Conservation (phyloP, 2,888 invertebrate genomes). For the Caenorhabditis imperialis region DNA sequence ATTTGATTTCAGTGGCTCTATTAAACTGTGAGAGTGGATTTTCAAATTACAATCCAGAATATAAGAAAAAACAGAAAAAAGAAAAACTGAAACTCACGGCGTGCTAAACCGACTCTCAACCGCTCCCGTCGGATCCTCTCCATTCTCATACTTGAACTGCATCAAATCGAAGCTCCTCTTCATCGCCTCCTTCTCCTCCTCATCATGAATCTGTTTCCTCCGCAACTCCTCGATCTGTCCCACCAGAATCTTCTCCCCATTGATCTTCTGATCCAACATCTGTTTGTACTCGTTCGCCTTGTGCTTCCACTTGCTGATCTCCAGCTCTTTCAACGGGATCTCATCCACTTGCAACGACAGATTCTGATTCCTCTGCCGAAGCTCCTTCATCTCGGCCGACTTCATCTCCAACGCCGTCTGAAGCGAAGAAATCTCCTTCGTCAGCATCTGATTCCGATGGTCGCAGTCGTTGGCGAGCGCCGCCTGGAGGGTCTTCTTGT, state of each 20-base stretch:
- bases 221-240: conserved; percentile 67
- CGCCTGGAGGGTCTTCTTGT: conserved; percentile 62
- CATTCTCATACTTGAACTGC: conserved; percentile 60
- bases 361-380: conserved; percentile 67
- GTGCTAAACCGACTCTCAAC: conserved; percentile 44
- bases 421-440: conserved; percentile 68
- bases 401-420: conserved; percentile 71
- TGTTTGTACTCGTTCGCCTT: conserved; percentile 89
- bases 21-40: no score
- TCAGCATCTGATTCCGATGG: conserved; percentile 67
- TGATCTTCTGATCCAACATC: conserved; percentile 84
- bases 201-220: conserved; percentile 54
- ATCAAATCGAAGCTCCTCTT: conserved; percentile 60
- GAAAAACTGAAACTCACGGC: conserved; percentile 21
- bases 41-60: no score
- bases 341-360: conserved; percentile 67
- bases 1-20: no score
- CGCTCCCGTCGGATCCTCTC: conserved; percentile 51
- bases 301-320: conserved; percentile 85
- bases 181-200: conserved; percentile 62
- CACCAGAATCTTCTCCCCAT: conserved; percentile 83
- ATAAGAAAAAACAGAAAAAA: no score
- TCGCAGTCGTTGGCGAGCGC: conserved; percentile 65
- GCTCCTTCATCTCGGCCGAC: conserved; percentile 69
- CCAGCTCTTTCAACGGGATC: conserved; percentile 70